phyloP scores from a whole-genome alignment of 2,888 invertebrate species.

The Apantesis nais region DNA sequence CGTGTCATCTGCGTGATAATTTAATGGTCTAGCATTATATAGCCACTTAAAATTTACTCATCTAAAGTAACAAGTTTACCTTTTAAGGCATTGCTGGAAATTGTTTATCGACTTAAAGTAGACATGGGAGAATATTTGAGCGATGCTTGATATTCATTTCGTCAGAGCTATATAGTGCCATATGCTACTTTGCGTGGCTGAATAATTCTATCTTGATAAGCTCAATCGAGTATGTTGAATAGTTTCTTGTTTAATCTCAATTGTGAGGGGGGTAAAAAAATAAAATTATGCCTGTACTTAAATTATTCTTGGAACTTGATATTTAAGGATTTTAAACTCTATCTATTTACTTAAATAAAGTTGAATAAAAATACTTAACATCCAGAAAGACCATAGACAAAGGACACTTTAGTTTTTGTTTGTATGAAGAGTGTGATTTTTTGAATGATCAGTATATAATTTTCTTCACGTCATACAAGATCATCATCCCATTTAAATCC shows the following conservation, averaged over 20 bases:
- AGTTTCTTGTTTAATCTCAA: not conserved
- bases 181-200: not conserved
- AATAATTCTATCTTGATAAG: not conserved
- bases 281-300: fast-evolving
- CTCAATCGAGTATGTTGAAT: not conserved
- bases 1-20: too few relatives aligned
- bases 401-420: not conserved
- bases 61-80: not conserved
- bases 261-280: not conserved
- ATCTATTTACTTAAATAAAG: too few relatives aligned
- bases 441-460: too few relatives aligned
- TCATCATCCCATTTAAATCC: not conserved
- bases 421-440: too few relatives aligned
- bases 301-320: not conserved
- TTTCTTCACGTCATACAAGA: too few relatives aligned
- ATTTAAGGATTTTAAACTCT: not conserved
- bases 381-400: not conserved
- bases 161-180: not conserved
- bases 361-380: too few relatives aligned
- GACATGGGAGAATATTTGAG: not conserved
- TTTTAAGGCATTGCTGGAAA: not conserved
- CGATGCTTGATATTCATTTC: not conserved
- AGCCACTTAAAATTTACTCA: too few relatives aligned
- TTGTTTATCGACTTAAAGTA: not conserved
- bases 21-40: too few relatives aligned